These are phyloP conservation scores for Cynopterus brachyotis DNA, from an alignment of 2,113 vertebrate species.

Conservation along the genomic window DNA sequence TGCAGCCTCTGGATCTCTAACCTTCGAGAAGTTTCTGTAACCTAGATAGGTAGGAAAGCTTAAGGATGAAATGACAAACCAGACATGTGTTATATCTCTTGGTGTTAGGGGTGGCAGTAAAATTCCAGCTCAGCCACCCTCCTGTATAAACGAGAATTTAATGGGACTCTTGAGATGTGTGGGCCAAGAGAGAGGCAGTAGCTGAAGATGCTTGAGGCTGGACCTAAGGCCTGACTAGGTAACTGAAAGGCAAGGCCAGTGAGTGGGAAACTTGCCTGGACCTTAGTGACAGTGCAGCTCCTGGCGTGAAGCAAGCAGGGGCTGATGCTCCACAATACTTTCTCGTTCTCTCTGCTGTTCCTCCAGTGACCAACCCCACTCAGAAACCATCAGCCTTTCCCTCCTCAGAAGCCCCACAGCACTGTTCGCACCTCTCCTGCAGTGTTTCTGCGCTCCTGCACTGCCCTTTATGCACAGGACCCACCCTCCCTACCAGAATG, in stretches of 20 bases:
- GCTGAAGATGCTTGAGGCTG: neutral
- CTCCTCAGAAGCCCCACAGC: neutral
- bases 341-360: neutral
- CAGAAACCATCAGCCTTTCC: neutral
- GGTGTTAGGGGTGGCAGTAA: neutral
- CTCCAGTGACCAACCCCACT: neutral
- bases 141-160: neutral
- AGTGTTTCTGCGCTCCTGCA: neutral
- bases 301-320: accelerated
- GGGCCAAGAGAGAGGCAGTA: neutral
- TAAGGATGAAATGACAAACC: neutral
- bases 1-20: neutral
- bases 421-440: accelerated
- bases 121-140: neutral
- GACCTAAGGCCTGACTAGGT: neutral
- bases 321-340: accelerated
- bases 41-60: neutral
- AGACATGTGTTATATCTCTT: neutral
- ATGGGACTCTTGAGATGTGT: neutral
- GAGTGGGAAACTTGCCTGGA: neutral
- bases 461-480: neutral
- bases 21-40: slow-evolving; percentile 38
- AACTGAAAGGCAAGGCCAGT: neutral
- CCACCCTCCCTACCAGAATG: neutral
- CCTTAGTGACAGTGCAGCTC: neutral